Percentiles rank a stretch among this genome's conserved stretches.
Evolutionary conservation across 1,140 invertebrate species (phyloP).

Genomic region (Macrostomum lignano): DNA sequence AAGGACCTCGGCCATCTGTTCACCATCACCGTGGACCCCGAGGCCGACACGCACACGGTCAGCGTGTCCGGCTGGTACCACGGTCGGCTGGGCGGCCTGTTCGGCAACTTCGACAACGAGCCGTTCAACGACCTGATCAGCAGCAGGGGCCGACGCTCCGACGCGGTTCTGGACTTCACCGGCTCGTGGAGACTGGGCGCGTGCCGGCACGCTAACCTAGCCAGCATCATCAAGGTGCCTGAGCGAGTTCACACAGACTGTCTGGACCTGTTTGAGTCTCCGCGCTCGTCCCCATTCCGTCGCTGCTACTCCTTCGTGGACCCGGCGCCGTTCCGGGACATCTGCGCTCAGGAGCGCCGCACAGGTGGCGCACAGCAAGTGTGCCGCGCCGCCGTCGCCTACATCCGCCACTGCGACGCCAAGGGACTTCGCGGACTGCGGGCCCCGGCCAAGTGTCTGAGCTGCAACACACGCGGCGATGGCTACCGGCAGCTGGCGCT

Average conservation of each 20-base stretch:
- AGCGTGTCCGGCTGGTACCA: conserved; percentile 35
- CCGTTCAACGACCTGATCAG: conserved; percentile 46
- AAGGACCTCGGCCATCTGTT: no score
- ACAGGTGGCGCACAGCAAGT: no score
- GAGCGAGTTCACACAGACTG: no score
- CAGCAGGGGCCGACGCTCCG: conserved; percentile 22
- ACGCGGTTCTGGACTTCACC: conserved; percentile 29
- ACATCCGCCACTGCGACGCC: no score
- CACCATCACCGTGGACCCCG: conserved; percentile 13
- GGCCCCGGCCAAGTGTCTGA: no score
- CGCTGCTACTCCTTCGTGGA: conserved; percentile 10
- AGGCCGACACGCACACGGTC: conserved; percentile 17
- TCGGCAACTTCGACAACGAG: conserved; percentile 62
- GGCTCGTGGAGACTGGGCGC: no score
- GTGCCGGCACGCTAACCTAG: conserved; percentile 14
- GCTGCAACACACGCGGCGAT: no score
- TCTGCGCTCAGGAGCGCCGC: conserved; percentile 26
- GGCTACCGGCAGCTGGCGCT: no score
- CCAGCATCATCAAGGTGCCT: conserved; percentile 5
- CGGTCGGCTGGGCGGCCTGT: conserved; percentile 47
- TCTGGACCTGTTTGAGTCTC: no score
- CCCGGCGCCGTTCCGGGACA: conserved; percentile 17
- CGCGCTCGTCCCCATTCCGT: background rate
- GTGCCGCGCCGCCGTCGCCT: no score
- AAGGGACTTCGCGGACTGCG: no score